Evolutionary conservation across 2,113 vertebrate genomes (phyloP).

Genomic region (Petaurus breviceps): DNA sequence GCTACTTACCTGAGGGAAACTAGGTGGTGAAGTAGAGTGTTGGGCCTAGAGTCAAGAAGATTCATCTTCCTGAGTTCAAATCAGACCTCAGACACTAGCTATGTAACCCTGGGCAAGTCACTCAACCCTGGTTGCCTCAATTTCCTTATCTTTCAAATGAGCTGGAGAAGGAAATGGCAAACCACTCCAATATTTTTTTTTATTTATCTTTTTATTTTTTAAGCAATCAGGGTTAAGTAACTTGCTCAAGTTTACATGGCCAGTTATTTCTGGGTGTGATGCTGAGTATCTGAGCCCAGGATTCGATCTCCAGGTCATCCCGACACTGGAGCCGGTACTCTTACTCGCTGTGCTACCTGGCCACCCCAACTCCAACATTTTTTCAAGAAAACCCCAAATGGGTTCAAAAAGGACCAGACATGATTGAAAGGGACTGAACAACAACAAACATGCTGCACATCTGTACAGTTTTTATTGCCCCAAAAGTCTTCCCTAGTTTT

Average conservation of each 20-base stretch:
- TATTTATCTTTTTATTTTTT: too few relatives aligned
- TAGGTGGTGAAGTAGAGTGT: background rate
- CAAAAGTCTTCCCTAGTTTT: background rate
- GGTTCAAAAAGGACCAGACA: background rate
- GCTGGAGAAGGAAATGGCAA: background rate
- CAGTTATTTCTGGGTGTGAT: too few relatives aligned
- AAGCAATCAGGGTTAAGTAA: too few relatives aligned
- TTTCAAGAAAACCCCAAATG: background rate
- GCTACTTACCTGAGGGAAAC: background rate
- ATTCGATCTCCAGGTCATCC: too few relatives aligned
- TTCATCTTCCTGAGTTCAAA: background rate
- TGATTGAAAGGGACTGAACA: background rate
- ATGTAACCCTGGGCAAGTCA: background rate
- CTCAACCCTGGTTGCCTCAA: background rate
- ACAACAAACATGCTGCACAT: background rate
- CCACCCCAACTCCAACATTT: too few relatives aligned
- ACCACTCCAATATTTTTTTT: background rate
- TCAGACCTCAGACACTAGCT: background rate
- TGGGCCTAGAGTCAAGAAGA: too few relatives aligned
- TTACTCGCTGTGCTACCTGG: too few relatives aligned
- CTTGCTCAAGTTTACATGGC: too few relatives aligned
- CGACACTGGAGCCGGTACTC: too few relatives aligned
- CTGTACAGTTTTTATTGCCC: background rate
- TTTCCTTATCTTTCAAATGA: background rate
- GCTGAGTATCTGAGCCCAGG: too few relatives aligned